Conservation (phyloP, 2,113 vertebrate genomes). For the Hemiprocne comata region DNA sequence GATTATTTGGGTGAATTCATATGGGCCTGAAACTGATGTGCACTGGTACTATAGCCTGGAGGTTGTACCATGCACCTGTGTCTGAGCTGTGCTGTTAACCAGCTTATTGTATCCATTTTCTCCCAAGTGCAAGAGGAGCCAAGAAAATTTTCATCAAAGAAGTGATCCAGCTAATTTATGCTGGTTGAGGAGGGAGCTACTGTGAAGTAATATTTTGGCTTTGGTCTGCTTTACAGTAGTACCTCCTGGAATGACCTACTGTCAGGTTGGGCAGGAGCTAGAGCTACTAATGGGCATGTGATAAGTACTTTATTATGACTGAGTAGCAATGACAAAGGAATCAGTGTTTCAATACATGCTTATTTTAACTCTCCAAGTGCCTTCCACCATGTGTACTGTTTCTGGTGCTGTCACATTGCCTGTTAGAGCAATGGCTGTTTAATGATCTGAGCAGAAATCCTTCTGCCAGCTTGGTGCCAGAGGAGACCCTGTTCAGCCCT, state of each 20-base stretch:
- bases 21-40: background rate
- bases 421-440: background rate
- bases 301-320: background rate
- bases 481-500: background rate
- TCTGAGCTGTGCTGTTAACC: background rate
- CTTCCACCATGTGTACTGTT: background rate
- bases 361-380: background rate
- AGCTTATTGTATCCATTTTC: background rate
- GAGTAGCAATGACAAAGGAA: background rate
- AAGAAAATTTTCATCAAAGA: slow-evolving; percentile 24
- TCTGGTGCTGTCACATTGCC: background rate
- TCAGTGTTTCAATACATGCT: background rate
- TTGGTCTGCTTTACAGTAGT: background rate
- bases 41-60: background rate
- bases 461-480: background rate
- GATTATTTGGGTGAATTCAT: background rate
- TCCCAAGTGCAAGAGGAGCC: background rate
- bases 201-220: slow-evolving; percentile 46
- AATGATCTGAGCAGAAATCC: background rate
- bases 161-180: slow-evolving; percentile 10
- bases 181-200: background rate
- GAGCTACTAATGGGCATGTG: background rate
- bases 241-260: background rate
- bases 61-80: background rate
- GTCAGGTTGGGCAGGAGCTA: background rate